phyloP scores from a whole-genome alignment of 2,113 vertebrate genomes.

The Thunnus maccoyii region DNA sequence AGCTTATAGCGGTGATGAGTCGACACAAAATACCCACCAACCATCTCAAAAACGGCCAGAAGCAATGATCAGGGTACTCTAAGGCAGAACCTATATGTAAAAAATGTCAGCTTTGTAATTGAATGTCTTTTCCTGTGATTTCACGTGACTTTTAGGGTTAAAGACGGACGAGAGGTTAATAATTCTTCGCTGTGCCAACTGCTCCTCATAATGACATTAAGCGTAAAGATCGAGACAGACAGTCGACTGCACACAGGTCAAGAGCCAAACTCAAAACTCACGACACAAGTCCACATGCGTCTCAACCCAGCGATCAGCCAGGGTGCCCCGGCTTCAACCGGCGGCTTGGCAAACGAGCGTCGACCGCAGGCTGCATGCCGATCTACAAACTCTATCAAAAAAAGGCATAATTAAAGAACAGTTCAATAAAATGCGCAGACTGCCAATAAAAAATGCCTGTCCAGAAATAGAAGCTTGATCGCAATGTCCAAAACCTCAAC shows the following conservation, averaged over 20 bases:
- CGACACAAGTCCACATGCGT: constrained; percentile 5
- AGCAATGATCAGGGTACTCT: too few species aligned
- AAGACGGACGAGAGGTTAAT: constrained; percentile 6
- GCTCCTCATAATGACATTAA: constrained; percentile 13
- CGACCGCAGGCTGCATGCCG: constrained; percentile 41
- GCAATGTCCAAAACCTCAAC: constrained; percentile 60
- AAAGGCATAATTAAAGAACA: constrained; percentile 65
- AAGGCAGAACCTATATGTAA: background rate
- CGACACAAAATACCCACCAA: background rate
- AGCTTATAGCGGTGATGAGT: background rate
- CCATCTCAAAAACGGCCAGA: background rate
- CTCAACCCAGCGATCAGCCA: background rate
- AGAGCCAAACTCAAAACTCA: constrained; percentile 19
- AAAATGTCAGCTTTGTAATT: background rate
- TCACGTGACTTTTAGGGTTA: constrained; percentile 23
- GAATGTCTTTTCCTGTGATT: background rate
- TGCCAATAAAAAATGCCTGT: constrained; percentile 53
- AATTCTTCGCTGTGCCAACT: background rate
- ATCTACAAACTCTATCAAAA: constrained; percentile 52
- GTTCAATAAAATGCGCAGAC: constrained; percentile 53
- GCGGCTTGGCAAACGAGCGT: constrained; percentile 2
- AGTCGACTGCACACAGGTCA: constrained; percentile 13
- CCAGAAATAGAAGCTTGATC: constrained; percentile 68
- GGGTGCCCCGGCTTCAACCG: background rate
- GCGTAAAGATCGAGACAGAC: constrained; percentile 16